Percentiles rank a stretch among this genome's conserved stretches.
Evolutionary conservation across 1,140 invertebrate genomes (phyloP).

Genomic region (Eriocheir sinensis): DNA sequence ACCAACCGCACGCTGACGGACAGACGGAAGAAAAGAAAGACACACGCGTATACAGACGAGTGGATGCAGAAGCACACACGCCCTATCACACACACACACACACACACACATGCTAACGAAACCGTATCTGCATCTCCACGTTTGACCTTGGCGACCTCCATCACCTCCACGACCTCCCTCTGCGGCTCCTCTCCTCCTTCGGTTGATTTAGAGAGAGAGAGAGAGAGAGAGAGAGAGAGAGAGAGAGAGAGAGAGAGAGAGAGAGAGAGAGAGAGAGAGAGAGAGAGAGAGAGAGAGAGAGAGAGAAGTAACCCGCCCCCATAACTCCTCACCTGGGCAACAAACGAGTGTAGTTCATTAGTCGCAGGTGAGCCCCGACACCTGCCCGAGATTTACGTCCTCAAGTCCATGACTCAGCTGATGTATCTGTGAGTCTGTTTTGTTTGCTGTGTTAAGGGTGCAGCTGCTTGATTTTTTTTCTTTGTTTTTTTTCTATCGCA

Average conservation of each 20-base stretch:
- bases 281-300: constrained; percentile 43
- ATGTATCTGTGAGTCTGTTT: not conserved
- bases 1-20: not conserved
- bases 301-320: not conserved
- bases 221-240: constrained; percentile 22
- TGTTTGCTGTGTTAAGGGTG: not conserved
- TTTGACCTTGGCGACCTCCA: not conserved
- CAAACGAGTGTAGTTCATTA: constrained; percentile 42
- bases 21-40: not conserved
- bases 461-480: too few species aligned
- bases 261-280: constrained; percentile 50
- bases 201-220: not conserved
- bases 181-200: not conserved
- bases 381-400: constrained; percentile 40
- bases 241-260: constrained; percentile 36
- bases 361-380: constrained; percentile 7
- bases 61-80: not conserved
- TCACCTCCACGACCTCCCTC: not conserved
- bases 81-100: constrained; percentile 32
- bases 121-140: not conserved
- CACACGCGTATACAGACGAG: not conserved
- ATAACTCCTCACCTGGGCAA: constrained; percentile 59
- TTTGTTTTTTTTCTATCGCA: too few species aligned
- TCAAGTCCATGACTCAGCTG: constrained; percentile 12
- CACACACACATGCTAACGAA: constrained; percentile 1